A percentile compares a stretch with the other conserved stretches of the same genome.
Conservation (phyloP, 2,797 vertebrate genomes). For the Sus cebifrons region DNA sequence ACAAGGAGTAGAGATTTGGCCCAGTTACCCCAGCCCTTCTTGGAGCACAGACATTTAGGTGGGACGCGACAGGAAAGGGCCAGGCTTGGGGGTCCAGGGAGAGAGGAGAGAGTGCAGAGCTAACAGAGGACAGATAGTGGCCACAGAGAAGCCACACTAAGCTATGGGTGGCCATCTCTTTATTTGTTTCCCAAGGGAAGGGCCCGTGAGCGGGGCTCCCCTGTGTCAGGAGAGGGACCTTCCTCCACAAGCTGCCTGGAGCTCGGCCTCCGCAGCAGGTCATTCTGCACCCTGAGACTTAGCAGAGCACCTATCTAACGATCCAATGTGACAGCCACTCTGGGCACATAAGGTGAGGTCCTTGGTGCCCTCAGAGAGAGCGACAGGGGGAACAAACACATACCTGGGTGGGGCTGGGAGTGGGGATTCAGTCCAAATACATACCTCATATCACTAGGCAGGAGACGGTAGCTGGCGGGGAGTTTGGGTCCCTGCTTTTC, state of each 20-base stretch:
- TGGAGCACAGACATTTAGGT: background rate
- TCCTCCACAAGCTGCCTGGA: background rate
- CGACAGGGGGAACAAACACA: background rate
- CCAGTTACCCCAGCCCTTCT: rapidly evolving
- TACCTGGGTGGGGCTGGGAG: background rate
- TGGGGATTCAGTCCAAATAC: rapidly evolving
- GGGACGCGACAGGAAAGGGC: background rate
- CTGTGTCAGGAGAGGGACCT: background rate
- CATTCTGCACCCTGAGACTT: background rate
- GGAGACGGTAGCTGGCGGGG: too few relatives aligned
- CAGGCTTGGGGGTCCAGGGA: background rate
- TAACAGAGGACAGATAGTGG: background rate
- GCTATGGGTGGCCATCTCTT: background rate
- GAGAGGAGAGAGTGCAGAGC: background rate
- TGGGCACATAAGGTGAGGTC: background rate
- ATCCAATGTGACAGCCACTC: background rate
- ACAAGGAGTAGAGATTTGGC: background rate
- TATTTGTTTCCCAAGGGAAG: background rate
- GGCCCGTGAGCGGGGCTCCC: background rate
- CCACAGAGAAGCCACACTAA: background rate
- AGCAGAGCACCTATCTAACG: background rate
- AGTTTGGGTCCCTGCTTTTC: background rate
- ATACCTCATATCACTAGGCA: background rate
- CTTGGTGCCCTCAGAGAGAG: background rate
- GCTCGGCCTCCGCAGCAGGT: background rate